phyloP scores from a whole-genome alignment of 2,797 vertebrate genomes.

The Caiman crocodilus region DNA sequence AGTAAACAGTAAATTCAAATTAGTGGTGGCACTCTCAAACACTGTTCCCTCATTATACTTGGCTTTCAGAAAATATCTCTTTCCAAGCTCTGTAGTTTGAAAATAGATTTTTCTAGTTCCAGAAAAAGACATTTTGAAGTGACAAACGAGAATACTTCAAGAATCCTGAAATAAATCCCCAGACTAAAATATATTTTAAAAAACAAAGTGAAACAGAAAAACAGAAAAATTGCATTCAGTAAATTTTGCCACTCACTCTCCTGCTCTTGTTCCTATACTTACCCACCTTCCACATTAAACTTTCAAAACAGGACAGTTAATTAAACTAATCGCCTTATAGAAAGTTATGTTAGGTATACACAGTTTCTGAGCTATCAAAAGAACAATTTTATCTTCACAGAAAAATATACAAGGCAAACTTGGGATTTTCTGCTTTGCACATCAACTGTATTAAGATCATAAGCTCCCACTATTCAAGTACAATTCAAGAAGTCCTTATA shows the following conservation, averaged over 20 bases:
- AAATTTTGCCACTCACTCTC: not conserved
- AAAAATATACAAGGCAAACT: not conserved
- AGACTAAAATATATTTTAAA: not conserved
- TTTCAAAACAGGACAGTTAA: not conserved
- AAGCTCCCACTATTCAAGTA: not conserved
- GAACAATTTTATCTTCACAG: accelerated
- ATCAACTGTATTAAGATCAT: not conserved
- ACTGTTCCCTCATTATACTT: not conserved
- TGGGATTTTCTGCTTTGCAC: not conserved
- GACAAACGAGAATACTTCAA: not conserved
- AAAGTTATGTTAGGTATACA: not conserved
- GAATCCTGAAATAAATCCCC: not conserved
- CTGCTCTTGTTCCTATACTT: not conserved
- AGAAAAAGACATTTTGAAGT: not conserved
- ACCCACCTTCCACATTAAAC: not conserved
- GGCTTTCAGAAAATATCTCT: no score
- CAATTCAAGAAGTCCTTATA: not conserved
- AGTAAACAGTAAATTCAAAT: not conserved
- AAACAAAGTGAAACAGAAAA: no score
- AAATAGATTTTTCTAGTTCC: not conserved
- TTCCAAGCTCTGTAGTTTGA: not conserved
- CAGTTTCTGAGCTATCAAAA: not conserved
- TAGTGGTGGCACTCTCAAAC: not conserved
- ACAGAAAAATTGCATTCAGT: no score
- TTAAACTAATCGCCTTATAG: not conserved